phyloP scores from a whole-genome alignment of 2,888 invertebrate genomes.

The Cacoxenus indagator region DNA sequence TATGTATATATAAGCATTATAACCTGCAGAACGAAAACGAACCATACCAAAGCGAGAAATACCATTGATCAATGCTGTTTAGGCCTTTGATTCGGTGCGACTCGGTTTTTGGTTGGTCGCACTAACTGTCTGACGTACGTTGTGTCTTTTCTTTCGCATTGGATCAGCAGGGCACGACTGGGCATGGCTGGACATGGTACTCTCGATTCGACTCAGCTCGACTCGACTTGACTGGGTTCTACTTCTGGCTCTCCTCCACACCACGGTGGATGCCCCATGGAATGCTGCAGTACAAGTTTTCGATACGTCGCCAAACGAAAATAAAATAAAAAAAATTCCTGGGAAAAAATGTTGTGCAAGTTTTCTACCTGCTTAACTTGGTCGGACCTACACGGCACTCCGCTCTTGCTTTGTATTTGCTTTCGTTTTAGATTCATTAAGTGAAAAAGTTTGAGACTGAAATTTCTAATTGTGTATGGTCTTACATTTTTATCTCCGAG shows the following conservation, averaged over 20 bases:
- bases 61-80: constrained; percentile 57
- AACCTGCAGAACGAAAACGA: constrained; percentile 63
- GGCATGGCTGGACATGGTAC: background rate
- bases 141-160: constrained; percentile 31
- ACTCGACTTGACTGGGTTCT: background rate
- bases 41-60: constrained; percentile 15
- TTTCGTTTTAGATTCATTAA: constrained; percentile 38
- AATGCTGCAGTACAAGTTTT: constrained; percentile 59
- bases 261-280: constrained; percentile 59
- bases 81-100: constrained; percentile 60
- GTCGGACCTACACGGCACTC: background rate
- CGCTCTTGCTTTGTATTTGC: constrained; percentile 18
- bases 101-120: constrained; percentile 29
- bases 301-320: constrained; percentile 44
- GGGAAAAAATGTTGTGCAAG: constrained; percentile 62
- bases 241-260: background rate
- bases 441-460: constrained; percentile 44
- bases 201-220: background rate
- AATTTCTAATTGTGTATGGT: too few relatives aligned
- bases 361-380: constrained; percentile 50
- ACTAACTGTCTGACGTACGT: too few relatives aligned
- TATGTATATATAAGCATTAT: constrained; percentile 25
- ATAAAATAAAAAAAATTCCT: constrained; percentile 47
- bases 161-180: constrained; percentile 4
- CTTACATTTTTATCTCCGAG: background rate